These are phyloP conservation scores for Telmatherina bonti DNA, from an alignment of 2,797 vertebrate species.

Conservation along the genomic window DNA sequence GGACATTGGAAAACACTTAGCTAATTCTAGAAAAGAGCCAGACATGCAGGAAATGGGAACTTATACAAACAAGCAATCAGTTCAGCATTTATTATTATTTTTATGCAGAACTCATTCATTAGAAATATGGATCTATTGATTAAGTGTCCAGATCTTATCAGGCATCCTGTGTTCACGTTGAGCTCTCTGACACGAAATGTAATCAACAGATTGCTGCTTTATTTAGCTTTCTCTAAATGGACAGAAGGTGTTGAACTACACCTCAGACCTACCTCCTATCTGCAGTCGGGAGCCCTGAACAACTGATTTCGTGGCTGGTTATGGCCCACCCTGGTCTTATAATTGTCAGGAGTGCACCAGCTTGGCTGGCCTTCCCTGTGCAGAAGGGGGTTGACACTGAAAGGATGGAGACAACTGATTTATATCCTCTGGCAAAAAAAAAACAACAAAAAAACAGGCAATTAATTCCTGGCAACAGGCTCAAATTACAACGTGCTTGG, in stretches of 20 bases:
- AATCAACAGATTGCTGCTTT: constrained; percentile 25
- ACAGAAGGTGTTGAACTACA: constrained; percentile 40
- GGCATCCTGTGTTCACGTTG: constrained; percentile 44
- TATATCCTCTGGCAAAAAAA: constrained; percentile 76
- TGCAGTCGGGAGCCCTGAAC: constrained; percentile 36
- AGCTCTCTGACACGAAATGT: constrained; percentile 31
- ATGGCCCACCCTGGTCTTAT: constrained; percentile 44
- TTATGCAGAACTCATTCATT: constrained; percentile 65
- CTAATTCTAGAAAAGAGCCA: constrained; percentile 77
- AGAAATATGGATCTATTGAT: constrained; percentile 65
- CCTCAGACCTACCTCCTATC: constrained; percentile 37
- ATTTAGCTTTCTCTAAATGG: neutral
- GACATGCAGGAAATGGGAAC: constrained; percentile 75
- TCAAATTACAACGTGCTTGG: constrained; percentile 73
- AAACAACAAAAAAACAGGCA: constrained; percentile 59
- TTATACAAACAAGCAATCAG: constrained; percentile 77
- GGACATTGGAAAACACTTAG: constrained; percentile 74
- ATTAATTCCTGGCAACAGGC: constrained; percentile 69
- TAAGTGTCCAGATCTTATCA: constrained; percentile 63
- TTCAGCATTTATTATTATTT: constrained; percentile 58
- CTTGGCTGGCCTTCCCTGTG: constrained; percentile 32
- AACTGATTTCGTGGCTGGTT: constrained; percentile 61
- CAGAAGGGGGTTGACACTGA: constrained; percentile 38
- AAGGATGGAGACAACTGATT: constrained; percentile 70
- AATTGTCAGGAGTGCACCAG: constrained; percentile 37